Evolutionary conservation across 2,113 vertebrate species (phyloP), one percentile per base, ranked within the genome.

Genomic region (Ascaphus truei): DNA sequence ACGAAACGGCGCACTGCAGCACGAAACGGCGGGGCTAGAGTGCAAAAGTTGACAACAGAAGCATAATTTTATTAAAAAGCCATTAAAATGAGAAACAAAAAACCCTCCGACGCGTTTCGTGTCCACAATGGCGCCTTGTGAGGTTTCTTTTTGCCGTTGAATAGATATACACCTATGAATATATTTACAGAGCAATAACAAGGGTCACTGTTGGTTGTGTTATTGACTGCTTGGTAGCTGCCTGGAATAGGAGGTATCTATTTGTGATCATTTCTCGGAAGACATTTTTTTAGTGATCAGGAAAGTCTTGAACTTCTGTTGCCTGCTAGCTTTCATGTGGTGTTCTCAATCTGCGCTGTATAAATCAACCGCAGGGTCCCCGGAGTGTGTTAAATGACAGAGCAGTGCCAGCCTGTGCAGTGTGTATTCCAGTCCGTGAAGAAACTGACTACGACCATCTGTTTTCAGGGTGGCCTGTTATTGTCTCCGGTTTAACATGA

Each of bases 371-470:
- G 20, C 20, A 13, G 2, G 15, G 33, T 69, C 67, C 52, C 34
- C 31, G 67, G 56, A 60, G 67, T 52, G 56, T 41, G 45, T 41
- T 41, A 60, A 69, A 41, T 41, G 45, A 52, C 56, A 61, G 52
- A 55, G 41, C 41, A n/a, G 30, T 34, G 27, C 5, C 39, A 34
- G 27, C 7, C 31, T 15, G 47, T 7, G 31, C 23, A 15, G 27
- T 27, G 55, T 60, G 27, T 50, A 60, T 60, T 23, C 45, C 34
- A 31, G 31, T 60, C 43, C 26, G 41, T 50, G 29, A 47, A 29
- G 18, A 58, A 43, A 27, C 4, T 69, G 67, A 30, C 57, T 60
- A 22, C 56, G 18, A 61, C 45, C 67, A 69, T 69, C 56, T 69
- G 67, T 52, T 52, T 36, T n/a, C 30, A 37, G 55, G 18, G 55